phyloP scores from a whole-genome alignment of 1,140 invertebrate genomes.

The Eurosta solidaginis region DNA sequence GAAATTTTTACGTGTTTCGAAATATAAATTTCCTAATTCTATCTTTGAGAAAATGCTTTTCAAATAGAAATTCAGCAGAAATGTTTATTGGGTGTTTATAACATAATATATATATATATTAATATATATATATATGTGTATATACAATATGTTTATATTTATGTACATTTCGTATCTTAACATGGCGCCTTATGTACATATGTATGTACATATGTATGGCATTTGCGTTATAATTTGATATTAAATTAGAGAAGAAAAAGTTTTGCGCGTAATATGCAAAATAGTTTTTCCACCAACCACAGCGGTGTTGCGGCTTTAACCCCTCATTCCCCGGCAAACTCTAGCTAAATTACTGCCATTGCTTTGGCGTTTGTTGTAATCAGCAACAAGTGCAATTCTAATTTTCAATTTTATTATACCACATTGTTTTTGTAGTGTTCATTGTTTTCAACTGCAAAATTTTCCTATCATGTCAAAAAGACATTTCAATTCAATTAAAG shows the following conservation, averaged over 20 bases:
- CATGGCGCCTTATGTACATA: too few species aligned
- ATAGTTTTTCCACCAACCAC: conserved; percentile 1
- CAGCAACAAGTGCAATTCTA: background rate
- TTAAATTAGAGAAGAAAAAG: conserved; percentile 22
- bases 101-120: too few species aligned
- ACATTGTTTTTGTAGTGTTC: background rate
- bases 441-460: background rate
- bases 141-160: background rate
- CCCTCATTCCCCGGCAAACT: background rate
- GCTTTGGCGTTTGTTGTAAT: background rate
- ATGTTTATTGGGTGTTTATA: too few species aligned
- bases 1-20: too few species aligned
- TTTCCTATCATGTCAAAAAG: conserved; percentile 29
- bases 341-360: background rate
- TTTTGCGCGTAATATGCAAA: conserved; percentile 25
- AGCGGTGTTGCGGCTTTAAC: background rate
- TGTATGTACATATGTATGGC: background rate
- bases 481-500: conserved; percentile 32
- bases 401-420: background rate
- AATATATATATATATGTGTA: background rate
- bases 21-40: too few species aligned
- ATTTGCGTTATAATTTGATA: conserved; percentile 16
- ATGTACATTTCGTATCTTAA: too few species aligned
- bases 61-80: too few species aligned
- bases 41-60: too few species aligned